These are phyloP conservation scores for Chrysolina haemoptera DNA, from an alignment of 2,888 invertebrate genomes.

Conservation along the genomic window DNA sequence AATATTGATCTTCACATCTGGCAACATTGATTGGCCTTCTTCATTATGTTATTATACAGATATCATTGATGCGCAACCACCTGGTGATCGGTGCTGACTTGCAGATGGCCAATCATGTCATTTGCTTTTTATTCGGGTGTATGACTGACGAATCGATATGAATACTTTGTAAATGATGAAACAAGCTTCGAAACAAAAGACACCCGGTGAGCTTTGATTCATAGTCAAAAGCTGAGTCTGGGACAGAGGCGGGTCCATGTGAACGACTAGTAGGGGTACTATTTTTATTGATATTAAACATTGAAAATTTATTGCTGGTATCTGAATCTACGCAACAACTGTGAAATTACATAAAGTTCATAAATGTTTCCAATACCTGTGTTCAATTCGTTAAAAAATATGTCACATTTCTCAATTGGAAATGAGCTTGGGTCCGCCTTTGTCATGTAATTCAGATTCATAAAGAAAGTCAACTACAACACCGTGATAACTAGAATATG, in stretches of 20 bases:
- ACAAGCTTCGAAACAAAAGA: constrained; percentile 35
- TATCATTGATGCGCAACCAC: constrained; percentile 65
- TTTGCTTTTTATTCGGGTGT: constrained; percentile 43
- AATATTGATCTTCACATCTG: neutral
- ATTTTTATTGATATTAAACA: too few species aligned
- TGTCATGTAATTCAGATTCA: too few species aligned
- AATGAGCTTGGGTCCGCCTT: too few species aligned
- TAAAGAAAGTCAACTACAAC: too few species aligned
- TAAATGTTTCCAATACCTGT: too few species aligned
- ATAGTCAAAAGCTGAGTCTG: neutral
- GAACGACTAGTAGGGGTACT: too few species aligned
- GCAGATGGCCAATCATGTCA: constrained; percentile 57
- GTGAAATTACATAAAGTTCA: too few species aligned
- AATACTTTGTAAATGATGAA: constrained; percentile 34
- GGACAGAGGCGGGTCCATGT: neutral
- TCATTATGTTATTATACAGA: constrained; percentile 67
- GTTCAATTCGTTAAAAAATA: too few species aligned
- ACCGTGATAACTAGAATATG: too few species aligned
- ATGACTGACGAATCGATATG: constrained; percentile 30
- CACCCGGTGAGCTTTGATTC: neutral
- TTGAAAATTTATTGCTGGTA: too few species aligned
- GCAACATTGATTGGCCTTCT: constrained; percentile 52
- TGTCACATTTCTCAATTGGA: too few species aligned
- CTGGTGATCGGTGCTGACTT: constrained; percentile 63
- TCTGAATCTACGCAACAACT: too few species aligned